phyloP scores from a whole-genome alignment of 2,113 vertebrate species.

The Rafetus swinhoei region DNA sequence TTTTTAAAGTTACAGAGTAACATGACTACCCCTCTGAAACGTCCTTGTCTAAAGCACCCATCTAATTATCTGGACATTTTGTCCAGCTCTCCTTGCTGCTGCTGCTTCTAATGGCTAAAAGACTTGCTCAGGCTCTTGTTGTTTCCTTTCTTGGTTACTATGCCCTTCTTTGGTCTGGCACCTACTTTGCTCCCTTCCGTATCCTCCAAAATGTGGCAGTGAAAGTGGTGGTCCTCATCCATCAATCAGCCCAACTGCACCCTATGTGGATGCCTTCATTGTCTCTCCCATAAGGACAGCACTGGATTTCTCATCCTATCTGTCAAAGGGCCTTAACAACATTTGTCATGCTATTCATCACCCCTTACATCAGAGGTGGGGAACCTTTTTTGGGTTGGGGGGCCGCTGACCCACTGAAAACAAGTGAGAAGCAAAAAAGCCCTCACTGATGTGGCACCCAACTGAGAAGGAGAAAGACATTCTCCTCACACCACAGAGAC shows the following conservation, averaged over 20 bases:
- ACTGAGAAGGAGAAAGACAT: no score
- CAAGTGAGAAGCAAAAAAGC: no score
- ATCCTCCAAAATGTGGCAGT: background rate
- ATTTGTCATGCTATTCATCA: background rate
- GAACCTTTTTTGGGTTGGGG: no score
- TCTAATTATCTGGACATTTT: background rate
- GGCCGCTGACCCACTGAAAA: no score
- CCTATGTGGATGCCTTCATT: background rate
- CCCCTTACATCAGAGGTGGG: no score
- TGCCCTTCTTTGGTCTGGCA: background rate
- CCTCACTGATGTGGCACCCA: no score
- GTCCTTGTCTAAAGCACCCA: no score
- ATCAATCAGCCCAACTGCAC: background rate
- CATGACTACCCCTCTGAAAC: no score
- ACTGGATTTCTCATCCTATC: background rate
- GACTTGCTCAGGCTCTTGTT: background rate
- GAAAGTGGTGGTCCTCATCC: fast-evolving
- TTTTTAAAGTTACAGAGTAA: no score
- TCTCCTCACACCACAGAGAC: no score
- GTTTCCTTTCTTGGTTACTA: background rate
- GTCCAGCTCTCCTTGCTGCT: background rate
- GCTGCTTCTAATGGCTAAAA: background rate
- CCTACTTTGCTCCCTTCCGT: background rate
- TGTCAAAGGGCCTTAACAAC: background rate
- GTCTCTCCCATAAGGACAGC: background rate